Percentiles rank a stretch among this genome's conserved stretches.
These are phyloP conservation scores for Ophioderma brevispina DNA, from an alignment of 35 echinoderm and acorn worm species.

Conservation along the genomic window DNA sequence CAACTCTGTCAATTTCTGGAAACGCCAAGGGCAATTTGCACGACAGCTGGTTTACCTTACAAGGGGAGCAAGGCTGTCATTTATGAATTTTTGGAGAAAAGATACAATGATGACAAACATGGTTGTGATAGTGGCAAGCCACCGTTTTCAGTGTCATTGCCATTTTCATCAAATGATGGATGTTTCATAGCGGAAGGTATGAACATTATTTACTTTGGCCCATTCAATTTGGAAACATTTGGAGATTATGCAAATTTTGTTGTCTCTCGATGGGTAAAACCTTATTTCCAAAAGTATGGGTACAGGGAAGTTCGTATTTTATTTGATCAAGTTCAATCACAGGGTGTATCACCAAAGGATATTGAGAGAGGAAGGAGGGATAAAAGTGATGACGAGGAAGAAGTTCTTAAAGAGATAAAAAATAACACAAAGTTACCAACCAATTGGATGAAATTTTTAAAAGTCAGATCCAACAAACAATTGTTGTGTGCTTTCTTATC, in stretches of 20 bases:
- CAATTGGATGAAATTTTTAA: constrained; percentile 57
- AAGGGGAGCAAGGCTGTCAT: constrained; percentile 66
- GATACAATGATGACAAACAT: constrained; percentile 33
- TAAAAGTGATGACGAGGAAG: constrained; percentile 8
- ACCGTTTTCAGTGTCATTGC: constrained; percentile 3
- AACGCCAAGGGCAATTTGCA: constrained; percentile 72
- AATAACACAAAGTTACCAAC: constrained; percentile 29
- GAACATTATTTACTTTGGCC: constrained; percentile 49
- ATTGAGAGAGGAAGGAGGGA: constrained; percentile 52
- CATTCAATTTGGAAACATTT: constrained; percentile 41
- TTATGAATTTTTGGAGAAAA: constrained; percentile 64
- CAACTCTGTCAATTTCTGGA: constrained; percentile 58
- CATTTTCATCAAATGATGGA: constrained; percentile 5
- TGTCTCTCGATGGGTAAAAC: constrained; percentile 39
- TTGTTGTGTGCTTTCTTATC: constrained; percentile 27
- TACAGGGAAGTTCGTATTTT: constrained; percentile 58
- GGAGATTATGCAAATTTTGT: constrained; percentile 57
- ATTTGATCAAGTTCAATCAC: constrained; percentile 64
- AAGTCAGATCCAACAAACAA: constrained; percentile 50
- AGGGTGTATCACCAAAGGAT: constrained; percentile 55
- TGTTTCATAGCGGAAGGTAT: constrained; percentile 50
- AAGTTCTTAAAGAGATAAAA: constrained; percentile 2
- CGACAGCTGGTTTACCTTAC: constrained; percentile 46
- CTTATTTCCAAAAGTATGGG: constrained; percentile 39
- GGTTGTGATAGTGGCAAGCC: no score